Evolutionary conservation across 2,797 vertebrate genomes (phyloP), one percentile per base, ranked within the genome.

Genomic region (Clarias platycephalus): DNA sequence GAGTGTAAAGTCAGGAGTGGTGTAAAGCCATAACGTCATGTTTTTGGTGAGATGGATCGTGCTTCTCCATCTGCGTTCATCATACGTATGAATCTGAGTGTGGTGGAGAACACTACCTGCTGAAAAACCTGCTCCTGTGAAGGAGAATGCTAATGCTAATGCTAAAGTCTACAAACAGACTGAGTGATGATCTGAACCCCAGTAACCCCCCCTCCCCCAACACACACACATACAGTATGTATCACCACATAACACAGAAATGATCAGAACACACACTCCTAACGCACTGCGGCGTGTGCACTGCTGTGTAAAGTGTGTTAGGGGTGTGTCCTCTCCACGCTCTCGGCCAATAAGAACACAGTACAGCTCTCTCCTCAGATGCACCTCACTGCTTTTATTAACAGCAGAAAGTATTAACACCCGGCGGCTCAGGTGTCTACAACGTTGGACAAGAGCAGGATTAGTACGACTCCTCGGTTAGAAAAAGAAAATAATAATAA

Each of bases 301-400:
- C 37, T 71, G 37, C 72, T 55, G 72, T 67, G 24, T 9, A 74
- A 15, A 37, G 9, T 34, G 28, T 34, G 28, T 77, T 10, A 34
- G 34, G 55, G 4, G 5, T 37, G 10, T 62, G 22, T 62, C 34
- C 24, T 37, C 75, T n/a, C 55, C 13, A 15, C 5, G 20, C 58
- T 40, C 31, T 62, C 20, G 0, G 58, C 76, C 22, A 79, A 79
- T 79, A 24, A 79, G 31, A 79, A 81, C 79, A 24, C 83, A 57
- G 37, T 44, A 7, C 31, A 7, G 13, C 9, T 62, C 28, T 62
- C 31, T 0, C 9, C 89, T 88, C 89, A 87, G 91, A 93, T 92
- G 94, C 93, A 94, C 90, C 88, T 92, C 87, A 91, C 93, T 94
- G 93, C 92, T 92, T 86, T 91, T 94, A 94, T 94, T 94, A 93